phyloP scores from a whole-genome alignment of 1,140 invertebrate genomes.

The Harpegnathos saltator region DNA sequence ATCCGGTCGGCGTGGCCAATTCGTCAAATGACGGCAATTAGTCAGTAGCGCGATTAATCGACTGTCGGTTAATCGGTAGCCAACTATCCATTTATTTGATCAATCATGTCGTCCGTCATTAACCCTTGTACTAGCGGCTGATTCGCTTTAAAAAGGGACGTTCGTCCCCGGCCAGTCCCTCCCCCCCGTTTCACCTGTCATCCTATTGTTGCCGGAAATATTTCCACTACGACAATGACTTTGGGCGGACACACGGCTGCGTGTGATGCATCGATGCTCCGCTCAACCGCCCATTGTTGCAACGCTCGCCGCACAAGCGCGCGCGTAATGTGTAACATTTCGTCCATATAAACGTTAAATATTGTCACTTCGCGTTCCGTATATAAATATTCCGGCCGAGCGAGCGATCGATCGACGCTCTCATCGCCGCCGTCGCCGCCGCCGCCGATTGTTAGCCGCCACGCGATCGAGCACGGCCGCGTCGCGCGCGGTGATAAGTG shows the following conservation, averaged over 20 bases:
- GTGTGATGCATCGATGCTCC: constrained; percentile 33
- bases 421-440: no score
- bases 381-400: constrained; percentile 54
- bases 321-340: constrained; percentile 43
- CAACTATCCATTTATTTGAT: constrained; percentile 62
- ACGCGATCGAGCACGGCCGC: constrained; percentile 36
- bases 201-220: constrained; percentile 27
- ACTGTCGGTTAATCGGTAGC: constrained; percentile 39
- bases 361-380: constrained; percentile 37
- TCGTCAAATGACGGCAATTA: constrained; percentile 49
- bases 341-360: constrained; percentile 49
- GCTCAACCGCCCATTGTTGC: constrained; percentile 28
- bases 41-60: constrained; percentile 49
- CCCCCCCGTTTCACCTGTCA: constrained; percentile 20
- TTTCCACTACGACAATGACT: constrained; percentile 37
- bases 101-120: constrained; percentile 58
- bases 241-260: not conserved
- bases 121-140: not conserved
- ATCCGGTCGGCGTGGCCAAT: constrained; percentile 33
- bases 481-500: constrained; percentile 34
- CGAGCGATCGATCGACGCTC: not conserved
- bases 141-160: constrained; percentile 42
- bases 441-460: constrained; percentile 46
- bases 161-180: not conserved
- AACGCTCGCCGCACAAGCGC: constrained; percentile 25